Base-by-base conservation (phyloP, 1,140 invertebrate genomes). In the Anadara kagoshimensis region DNA sequence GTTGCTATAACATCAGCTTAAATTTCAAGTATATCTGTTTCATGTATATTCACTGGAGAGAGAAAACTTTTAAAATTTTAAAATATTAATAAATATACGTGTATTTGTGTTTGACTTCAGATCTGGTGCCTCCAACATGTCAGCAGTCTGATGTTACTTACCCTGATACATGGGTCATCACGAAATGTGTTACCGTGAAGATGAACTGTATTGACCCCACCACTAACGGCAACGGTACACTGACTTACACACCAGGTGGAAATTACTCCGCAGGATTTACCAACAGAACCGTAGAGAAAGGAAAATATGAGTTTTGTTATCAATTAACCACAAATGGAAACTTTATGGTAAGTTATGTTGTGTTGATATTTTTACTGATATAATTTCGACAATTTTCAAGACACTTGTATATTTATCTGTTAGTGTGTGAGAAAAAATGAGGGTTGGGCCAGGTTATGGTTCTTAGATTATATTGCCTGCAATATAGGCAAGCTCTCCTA, bases 141-240 rank as follows among this genome's bases (percentile, higher is more conserved):
- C 20, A 29, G 57, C 67, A 20, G 57, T 47, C n/a, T 69, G 67
- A 49, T 49, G 58, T 69, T 5, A 43, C 47, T 29, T 69, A 69
- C 49, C 67, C 67, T 36, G 26, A 45, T 41, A 51, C 51, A 29
- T 69, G 67, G 67, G 67, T 69, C 22, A 69, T 51, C n/a, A 57
- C 51, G 43, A n/a, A 57, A 12, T 69, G 67, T 61, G 57, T 69
- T 12, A 61, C 56, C 29, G 12, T 69, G 14, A 62, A 58, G 8
- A 69, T 69, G 67, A 69, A 57, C 29, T 69, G 67, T 61, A 59
- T 44, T 41, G 67, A 69, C 29, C 67, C 67, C 0, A 61, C 67
- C 36, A 5, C 61, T n/a, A 22, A 22, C 10, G 67, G 44, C 18
- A 69, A 56, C 1, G 20, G 56, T 49, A 56, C 59, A 14, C 57